Percentiles rank a stretch among this genome's conserved stretches.
These are phyloP conservation scores for Platycheirus albimanus DNA, from an alignment of 2,888 invertebrate species.

Conservation along the genomic window DNA sequence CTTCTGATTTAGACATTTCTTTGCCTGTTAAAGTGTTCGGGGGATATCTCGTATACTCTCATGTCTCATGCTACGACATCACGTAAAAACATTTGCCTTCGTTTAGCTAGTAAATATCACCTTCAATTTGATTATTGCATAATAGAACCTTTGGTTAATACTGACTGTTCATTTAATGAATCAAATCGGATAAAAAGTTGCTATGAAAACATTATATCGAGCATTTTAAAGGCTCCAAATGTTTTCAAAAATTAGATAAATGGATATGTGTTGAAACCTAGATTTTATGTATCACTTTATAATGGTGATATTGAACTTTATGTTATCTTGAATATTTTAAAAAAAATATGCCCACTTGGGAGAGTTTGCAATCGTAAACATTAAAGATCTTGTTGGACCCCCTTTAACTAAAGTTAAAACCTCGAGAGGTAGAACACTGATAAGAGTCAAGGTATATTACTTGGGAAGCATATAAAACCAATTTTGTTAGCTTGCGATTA, in stretches of 20 bases:
- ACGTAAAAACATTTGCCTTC: slow-evolving; percentile 43
- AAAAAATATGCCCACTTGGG: not conserved
- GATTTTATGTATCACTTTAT: slow-evolving; percentile 9
- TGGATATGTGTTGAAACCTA: slow-evolving; percentile 5
- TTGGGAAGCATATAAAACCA: not conserved
- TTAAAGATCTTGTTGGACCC: not conserved
- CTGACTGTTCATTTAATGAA: slow-evolving; percentile 3
- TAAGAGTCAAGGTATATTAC: not conserved
- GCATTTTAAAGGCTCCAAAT: not conserved
- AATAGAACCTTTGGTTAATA: slow-evolving; percentile 1
- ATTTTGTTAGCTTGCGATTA: no score
- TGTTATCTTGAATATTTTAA: slow-evolving; percentile 7
- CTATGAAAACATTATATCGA: slow-evolving; percentile 4
- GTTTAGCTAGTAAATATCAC: slow-evolving; percentile 48
- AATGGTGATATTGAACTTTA: slow-evolving; percentile 7
- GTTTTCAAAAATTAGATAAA: slow-evolving; percentile 10
- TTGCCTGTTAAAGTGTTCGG: not conserved
- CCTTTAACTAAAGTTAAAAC: slow-evolving; percentile 4
- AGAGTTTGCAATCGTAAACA: slow-evolving; percentile 9
- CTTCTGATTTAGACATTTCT: not conserved
- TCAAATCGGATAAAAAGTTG: slow-evolving; percentile 6
- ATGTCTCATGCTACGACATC: slow-evolving; percentile 55
- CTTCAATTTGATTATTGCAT: slow-evolving; percentile 45
- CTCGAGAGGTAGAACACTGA: not conserved
- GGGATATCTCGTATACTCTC: not conserved